These are phyloP conservation scores for Cirrhinus mrigala DNA, from an alignment of 2,797 vertebrate species.

Conservation along the genomic window DNA sequence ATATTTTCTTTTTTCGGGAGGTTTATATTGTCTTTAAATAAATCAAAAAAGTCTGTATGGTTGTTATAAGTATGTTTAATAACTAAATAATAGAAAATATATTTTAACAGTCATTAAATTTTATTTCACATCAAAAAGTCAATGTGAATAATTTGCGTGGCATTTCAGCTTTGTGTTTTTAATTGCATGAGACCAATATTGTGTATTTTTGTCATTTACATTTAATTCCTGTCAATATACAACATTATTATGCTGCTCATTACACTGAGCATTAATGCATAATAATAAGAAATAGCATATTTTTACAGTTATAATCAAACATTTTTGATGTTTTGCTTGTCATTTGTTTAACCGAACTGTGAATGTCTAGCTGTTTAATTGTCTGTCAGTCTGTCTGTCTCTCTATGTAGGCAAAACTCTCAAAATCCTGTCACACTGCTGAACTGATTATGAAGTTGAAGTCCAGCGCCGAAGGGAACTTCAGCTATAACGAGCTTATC, in stretches of 20 bases:
- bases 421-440: not conserved
- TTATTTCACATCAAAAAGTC: not conserved
- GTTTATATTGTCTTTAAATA: too few relatives aligned
- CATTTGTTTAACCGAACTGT: not conserved
- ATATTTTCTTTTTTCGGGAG: not conserved
- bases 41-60: not conserved
- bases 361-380: not conserved
- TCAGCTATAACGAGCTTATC: slow-evolving; percentile 4
- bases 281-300: not conserved
- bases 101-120: not conserved
- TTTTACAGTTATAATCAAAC: not conserved
- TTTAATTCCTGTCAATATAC: not conserved
- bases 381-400: not conserved
- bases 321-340: not conserved
- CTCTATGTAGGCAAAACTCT: not conserved
- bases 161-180: not conserved
- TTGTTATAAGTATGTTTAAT: not conserved
- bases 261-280: not conserved
- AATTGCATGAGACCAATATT: not conserved
- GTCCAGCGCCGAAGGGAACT: slow-evolving; percentile 1
- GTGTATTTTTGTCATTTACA: not conserved
- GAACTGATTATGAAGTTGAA: slow-evolving; percentile 19
- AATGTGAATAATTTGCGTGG: not conserved
- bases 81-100: not conserved
- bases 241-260: not conserved